Conservation (phyloP, 1,140 invertebrate species). For the Orius laevigatus region DNA sequence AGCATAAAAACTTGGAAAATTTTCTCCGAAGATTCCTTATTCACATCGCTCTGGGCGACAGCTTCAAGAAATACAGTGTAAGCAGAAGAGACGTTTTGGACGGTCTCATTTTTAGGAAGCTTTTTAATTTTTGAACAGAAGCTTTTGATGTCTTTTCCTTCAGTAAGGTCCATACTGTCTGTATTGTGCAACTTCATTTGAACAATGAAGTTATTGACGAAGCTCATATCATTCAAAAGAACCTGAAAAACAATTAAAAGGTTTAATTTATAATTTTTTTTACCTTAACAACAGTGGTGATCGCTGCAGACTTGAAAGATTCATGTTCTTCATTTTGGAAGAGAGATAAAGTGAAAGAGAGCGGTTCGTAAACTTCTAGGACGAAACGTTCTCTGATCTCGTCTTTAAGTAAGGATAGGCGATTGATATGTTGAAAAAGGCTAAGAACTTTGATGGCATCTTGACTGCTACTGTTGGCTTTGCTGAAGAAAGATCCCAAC, state of each 20-base stretch:
- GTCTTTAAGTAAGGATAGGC: conserved; percentile 9
- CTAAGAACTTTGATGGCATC: conserved; percentile 1
- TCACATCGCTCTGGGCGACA: background rate
- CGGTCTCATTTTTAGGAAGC: conserved; percentile 2
- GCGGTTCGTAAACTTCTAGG: conserved; percentile 1
- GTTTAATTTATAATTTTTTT: too few relatives aligned
- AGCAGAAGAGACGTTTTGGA: background rate
- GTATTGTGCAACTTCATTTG: too few relatives aligned
- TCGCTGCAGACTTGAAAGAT: background rate
- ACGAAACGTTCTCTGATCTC: conserved; percentile 5
- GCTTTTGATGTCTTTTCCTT: background rate
- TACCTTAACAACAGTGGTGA: background rate
- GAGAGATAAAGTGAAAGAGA: background rate
- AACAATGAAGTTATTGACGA: conserved; percentile 8
- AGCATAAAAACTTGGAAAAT: conserved; percentile 10
- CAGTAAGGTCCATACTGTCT: too few relatives aligned
- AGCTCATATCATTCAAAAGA: conserved; percentile 1
- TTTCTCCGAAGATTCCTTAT: background rate
- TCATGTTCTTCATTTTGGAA: background rate
- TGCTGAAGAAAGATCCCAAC: background rate
- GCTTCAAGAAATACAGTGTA: conserved; percentile 8
- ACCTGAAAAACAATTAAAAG: conserved; percentile 11
- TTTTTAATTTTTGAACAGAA: conserved; percentile 5
- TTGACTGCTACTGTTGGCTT: background rate
- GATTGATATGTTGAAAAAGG: conserved; percentile 5